Evolutionary conservation across 1,140 invertebrate genomes (phyloP), one percentile per base, ranked within the genome.

Genomic region (Drosophila jambulina): DNA sequence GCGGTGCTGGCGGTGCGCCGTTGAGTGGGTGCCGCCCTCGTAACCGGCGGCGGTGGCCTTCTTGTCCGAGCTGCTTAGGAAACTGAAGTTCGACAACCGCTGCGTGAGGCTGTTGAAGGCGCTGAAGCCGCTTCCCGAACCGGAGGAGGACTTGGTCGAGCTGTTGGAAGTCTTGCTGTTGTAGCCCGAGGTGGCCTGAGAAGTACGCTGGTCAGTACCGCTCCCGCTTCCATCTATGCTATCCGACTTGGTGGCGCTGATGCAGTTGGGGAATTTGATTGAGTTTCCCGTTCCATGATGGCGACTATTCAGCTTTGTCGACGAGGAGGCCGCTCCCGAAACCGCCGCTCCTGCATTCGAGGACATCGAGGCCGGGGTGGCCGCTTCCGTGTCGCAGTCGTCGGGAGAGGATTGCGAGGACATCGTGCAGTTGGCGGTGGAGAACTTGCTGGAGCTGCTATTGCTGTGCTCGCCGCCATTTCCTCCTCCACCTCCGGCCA

Each of bases 391-490:
- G 25, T 80, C 79, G 25, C 67, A 71, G 54, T 91, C 91, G 46
- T 92, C 91, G 23, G 91, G 91, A 45, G 91, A 92, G 58, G 91
- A 92, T 45, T 92, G 91, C 38, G 91, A 92, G 56, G 91, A 92
- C 82, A 92, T 93, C 49, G 91, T 93, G 72, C 92, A 93, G 67
- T 93, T 93, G 68, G 92, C 92, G 59, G 92, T 93, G 19, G 92
- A 92, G 72, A 93, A 93, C 68, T 93, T 93, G 62, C 92, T 93
- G 25, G 92, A 92, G 62, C 91, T 93, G 70, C 92, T 93, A 64
- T 93, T 91, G 71, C 91, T 92, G 54, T 93, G 75, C 65, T 92
- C 90, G 12, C 83, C 71, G 19, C 42, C 70, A 38, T 70, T 70
- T 8, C 49, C 61, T 25, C 49, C 49, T 9, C 57, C 46, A 5